phyloP scores from a whole-genome alignment of 2,113 vertebrate genomes.

The Furnarius figulus region DNA sequence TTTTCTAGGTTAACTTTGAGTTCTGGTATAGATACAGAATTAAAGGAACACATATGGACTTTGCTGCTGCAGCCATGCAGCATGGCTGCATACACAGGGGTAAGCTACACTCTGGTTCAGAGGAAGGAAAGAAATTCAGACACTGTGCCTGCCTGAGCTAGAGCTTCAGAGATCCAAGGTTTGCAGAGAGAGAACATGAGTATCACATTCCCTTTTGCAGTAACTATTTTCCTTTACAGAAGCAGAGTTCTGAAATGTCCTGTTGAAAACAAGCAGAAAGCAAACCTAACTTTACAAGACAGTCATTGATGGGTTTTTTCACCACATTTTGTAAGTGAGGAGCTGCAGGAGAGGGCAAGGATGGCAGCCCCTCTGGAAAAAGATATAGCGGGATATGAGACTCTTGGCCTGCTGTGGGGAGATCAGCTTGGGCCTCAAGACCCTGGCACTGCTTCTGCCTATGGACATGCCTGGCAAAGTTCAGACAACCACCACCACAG shows the following conservation, averaged over 20 bases:
- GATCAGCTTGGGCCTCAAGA: not conserved
- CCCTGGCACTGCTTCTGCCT: not conserved
- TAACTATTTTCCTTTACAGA: not conserved
- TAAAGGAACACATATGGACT: not conserved
- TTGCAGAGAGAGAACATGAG: not conserved
- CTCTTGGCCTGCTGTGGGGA: not conserved
- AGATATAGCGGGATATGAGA: no score
- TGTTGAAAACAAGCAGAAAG: not conserved
- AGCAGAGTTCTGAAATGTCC: not conserved
- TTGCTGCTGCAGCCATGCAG: not conserved
- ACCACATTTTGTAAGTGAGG: not conserved
- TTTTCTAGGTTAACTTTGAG: not conserved
- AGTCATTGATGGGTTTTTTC: rapidly evolving
- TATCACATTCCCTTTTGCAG: not conserved
- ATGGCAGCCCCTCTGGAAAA: not conserved
- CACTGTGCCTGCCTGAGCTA: not conserved
- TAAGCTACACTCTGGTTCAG: not conserved
- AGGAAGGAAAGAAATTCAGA: not conserved
- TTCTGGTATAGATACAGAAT: not conserved
- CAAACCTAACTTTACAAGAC: not conserved
- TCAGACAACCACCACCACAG: not conserved
- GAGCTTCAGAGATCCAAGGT: not conserved
- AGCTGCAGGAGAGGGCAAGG: not conserved
- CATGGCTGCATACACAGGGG: no score
- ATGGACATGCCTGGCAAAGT: not conserved